Evolutionary conservation across 2,797 vertebrate species (phyloP).

Genomic region (Buphagus erythrorhynchus): DNA sequence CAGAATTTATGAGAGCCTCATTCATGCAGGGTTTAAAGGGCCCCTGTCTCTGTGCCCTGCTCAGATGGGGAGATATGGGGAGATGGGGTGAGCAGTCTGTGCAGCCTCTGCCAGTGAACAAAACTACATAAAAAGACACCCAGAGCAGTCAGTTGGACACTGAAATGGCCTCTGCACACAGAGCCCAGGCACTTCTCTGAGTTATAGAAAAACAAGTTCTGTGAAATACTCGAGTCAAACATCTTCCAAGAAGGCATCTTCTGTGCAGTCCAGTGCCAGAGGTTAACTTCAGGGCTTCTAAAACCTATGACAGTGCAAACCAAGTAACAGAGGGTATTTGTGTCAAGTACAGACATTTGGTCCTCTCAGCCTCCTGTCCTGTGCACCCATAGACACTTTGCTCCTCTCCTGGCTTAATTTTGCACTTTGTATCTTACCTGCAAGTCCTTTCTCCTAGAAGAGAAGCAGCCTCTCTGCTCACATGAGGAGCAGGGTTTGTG

Average conservation of each 20-base stretch:
- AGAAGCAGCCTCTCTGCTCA: neutral
- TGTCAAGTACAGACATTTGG: neutral
- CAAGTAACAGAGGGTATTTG: neutral
- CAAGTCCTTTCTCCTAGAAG: neutral
- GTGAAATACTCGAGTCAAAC: neutral
- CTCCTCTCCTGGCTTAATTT: neutral
- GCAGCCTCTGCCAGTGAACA: neutral
- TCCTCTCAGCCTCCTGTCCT: neutral
- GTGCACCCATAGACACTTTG: accelerated
- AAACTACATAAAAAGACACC: neutral
- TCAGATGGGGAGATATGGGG: neutral
- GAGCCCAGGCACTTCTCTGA: neutral
- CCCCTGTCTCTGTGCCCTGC: neutral
- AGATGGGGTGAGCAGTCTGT: neutral
- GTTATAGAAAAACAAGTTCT: neutral
- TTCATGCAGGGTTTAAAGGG: conserved; percentile 29
- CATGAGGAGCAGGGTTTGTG: neutral
- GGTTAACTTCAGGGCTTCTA: neutral
- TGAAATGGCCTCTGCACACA: neutral
- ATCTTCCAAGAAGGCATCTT: neutral
- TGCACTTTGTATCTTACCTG: neutral
- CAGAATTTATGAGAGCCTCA: conserved; percentile 35
- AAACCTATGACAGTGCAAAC: neutral
- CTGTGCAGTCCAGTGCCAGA: neutral
- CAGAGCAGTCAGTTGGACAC: neutral